phyloP scores from a whole-genome alignment of 2,888 invertebrate species.

The Lasioglossum zephyrum region DNA sequence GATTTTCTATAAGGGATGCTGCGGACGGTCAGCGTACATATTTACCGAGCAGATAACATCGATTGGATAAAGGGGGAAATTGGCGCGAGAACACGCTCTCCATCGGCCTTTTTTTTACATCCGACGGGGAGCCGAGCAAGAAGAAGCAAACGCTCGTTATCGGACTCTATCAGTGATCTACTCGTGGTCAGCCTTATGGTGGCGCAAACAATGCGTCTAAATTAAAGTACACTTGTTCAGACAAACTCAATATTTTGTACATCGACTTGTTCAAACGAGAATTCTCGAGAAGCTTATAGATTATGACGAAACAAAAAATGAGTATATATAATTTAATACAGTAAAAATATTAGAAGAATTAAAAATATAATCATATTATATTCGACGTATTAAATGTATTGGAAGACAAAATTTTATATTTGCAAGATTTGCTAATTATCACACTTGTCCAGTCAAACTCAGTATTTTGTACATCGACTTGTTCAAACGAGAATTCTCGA shows the following conservation, averaged over 20 bases:
- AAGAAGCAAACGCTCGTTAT: background rate
- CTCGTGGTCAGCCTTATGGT: background rate
- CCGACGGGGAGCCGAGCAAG: background rate
- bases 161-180: slow-evolving; percentile 1
- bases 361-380: no score
- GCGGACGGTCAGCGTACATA: slow-evolving; percentile 34
- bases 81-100: slow-evolving; percentile 11
- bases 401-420: no score
- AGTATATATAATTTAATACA: no score
- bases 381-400: no score
- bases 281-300: no score
- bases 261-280: no score
- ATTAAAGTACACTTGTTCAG: background rate
- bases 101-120: slow-evolving; percentile 18
- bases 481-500: no score
- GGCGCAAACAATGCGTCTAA: background rate
- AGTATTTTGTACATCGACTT: no score
- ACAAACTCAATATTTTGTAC: no score
- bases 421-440: no score
- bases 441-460: background rate
- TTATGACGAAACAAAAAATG: no score
- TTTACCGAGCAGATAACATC: slow-evolving; percentile 47
- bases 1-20: slow-evolving; percentile 70
- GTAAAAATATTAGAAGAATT: no score
- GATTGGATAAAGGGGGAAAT: slow-evolving; percentile 31